Conservation (phyloP, 2,113 vertebrate genomes). For the Myotis brandtii region DNA sequence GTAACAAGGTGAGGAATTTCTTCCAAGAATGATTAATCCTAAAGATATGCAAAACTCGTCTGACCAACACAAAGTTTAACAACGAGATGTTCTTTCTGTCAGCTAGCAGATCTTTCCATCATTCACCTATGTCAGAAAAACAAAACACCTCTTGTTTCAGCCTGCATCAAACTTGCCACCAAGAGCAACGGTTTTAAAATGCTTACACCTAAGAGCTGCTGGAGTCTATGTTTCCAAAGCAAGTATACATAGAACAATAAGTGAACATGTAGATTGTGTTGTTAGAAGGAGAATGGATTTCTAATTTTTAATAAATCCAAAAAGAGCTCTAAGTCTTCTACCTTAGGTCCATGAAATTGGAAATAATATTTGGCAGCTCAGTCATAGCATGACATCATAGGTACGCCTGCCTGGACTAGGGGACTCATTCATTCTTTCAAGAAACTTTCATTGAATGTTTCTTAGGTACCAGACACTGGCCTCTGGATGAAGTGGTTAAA, state of each 20-base stretch:
- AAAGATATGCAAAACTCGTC: slow-evolving; percentile 39
- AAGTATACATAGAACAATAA: not conserved
- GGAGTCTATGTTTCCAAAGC: not conserved
- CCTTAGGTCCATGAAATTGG: not conserved
- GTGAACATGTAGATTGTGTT: not conserved
- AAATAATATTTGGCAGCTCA: not conserved
- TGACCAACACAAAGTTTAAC: not conserved
- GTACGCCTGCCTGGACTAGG: not conserved
- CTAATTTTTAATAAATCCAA: not conserved
- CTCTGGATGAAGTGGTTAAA: not conserved
- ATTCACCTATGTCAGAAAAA: not conserved
- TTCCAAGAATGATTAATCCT: slow-evolving; percentile 50
- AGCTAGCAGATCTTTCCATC: not conserved
- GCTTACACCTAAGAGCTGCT: not conserved
- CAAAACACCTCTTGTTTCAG: slow-evolving; percentile 45
- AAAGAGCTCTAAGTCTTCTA: not conserved
- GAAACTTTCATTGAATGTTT: not conserved
- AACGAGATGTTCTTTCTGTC: not conserved
- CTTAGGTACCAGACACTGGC: not conserved
- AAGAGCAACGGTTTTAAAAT: not conserved
- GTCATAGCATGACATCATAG: not conserved
- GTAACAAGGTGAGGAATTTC: slow-evolving; percentile 43
- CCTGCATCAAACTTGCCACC: not conserved
- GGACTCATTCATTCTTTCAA: not conserved
- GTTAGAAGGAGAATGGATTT: not conserved